A percentile compares a stretch with the other conserved stretches of the same genome.
Conservation (phyloP, 2,113 vertebrate species). For the Pseudolaguvia tuberculata region DNA sequence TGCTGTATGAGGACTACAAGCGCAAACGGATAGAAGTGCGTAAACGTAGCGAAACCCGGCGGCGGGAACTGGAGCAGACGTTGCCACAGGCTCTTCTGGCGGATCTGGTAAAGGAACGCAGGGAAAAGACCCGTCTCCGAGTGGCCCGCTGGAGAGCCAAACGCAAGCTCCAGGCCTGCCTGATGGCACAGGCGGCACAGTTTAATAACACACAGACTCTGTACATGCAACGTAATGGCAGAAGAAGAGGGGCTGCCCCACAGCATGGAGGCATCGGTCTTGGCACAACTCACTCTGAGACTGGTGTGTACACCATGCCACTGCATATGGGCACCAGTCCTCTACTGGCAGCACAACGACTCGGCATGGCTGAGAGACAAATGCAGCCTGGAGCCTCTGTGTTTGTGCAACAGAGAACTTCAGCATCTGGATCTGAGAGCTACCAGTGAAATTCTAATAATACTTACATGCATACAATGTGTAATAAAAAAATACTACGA, state of each 20-base stretch:
- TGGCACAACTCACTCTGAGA: constrained; percentile 20
- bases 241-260: constrained; percentile 28
- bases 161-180: constrained; percentile 54
- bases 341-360: constrained; percentile 16
- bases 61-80: constrained; percentile 67
- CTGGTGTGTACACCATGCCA: constrained; percentile 31
- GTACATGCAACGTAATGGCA: constrained; percentile 29
- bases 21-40: constrained; percentile 64
- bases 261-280: constrained; percentile 33
- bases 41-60: constrained; percentile 53
- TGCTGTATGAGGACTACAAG: constrained; percentile 66
- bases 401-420: constrained; percentile 38
- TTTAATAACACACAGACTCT: constrained; percentile 33
- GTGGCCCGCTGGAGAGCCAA: constrained; percentile 59
- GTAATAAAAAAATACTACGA: background rate
- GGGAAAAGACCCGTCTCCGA: constrained; percentile 56
- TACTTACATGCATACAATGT: background rate
- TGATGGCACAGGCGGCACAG: constrained; percentile 48
- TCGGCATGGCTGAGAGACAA: constrained; percentile 31
- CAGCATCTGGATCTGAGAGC: constrained; percentile 42
- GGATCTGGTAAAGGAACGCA: constrained; percentile 61
- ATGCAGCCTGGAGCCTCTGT: constrained; percentile 47
- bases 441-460: constrained; percentile 41
- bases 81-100: constrained; percentile 69
- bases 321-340: constrained; percentile 34